Conservation (phyloP, 1,140 invertebrate species). For the Trinorchestia longiramus region DNA sequence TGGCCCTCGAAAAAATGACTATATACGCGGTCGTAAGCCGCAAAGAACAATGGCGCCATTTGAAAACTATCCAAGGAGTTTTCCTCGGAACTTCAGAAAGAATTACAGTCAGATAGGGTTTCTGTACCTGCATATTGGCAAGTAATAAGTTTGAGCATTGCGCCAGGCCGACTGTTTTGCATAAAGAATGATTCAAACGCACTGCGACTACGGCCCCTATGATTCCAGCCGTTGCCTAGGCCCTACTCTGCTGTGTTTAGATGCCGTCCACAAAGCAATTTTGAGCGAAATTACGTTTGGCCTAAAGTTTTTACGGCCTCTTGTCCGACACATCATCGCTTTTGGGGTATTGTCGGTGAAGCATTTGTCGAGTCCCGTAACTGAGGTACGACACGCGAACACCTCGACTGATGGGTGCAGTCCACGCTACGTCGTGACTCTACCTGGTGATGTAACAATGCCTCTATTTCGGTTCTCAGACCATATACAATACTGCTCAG, state of each 20-base stretch:
- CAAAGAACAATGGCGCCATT: not conserved
- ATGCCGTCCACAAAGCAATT: not conserved
- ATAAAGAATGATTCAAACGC: slow-evolving; percentile 31
- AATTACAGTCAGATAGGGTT: slow-evolving; percentile 47
- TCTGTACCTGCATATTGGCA: slow-evolving; percentile 1
- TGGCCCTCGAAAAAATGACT: not conserved
- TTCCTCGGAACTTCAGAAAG: not conserved
- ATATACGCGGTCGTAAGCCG: not conserved
- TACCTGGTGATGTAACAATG: not conserved
- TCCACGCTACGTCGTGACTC: slow-evolving; percentile 41
- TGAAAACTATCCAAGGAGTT: not conserved
- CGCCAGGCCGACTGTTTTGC: not conserved
- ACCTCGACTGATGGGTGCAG: not conserved
- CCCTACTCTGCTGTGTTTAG: not conserved
- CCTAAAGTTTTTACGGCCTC: slow-evolving; percentile 39
- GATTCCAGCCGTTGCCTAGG: not conserved
- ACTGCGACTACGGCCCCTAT: not conserved
- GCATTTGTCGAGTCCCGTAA: slow-evolving; percentile 44
- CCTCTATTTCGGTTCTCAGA: not conserved
- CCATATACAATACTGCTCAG: not conserved
- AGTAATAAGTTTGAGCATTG: not conserved
- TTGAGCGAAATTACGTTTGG: slow-evolving; percentile 18
- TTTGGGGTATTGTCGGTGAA: slow-evolving; percentile 37
- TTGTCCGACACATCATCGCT: slow-evolving; percentile 52
- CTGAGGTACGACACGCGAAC: slow-evolving; percentile 10